Base-by-base conservation (phyloP, 2,888 invertebrate genomes). In the Drosophila gaucha region DNA sequence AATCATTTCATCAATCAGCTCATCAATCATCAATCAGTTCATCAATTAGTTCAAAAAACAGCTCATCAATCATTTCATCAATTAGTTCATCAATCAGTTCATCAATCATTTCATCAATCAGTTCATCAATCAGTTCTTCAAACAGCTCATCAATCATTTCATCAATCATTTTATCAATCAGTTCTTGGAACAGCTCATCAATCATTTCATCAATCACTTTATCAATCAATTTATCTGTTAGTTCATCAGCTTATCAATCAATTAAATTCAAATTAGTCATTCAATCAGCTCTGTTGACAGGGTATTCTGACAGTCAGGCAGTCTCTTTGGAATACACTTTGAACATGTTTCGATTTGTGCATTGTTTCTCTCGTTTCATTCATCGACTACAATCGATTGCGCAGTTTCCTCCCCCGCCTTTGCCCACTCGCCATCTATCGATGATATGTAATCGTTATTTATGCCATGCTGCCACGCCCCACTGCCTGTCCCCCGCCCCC, bases 361-460 rank as follows among this genome's bases (percentile, higher is more conserved):
- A 43, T 64, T 69, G 62, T 52, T 54, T 39, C 36, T 46, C 9
- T 14, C 57, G 58, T 43, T 60, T 58, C 35, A 43, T 28, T 51
- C 52, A 39, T 65, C 58, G 54, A 14, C 39, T 14, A 51, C 59
- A 62, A 68, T 73, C 74, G 69, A 68, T 73, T 73, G 73, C 73
- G 74, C 74, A 74, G 73, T 60, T 46, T 28, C 31, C 20, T 20
- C n/a, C n/a, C 31, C 12, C 20, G 3, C n/a, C 30, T 3, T 18
- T 5, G 12, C 8, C 6, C 3, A 14, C 6, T n/a, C 39, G 14
- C 6, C 30, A 18, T 18, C 28, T 20, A 24, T 43, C 73, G 74
- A 73, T 74, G 73, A 73, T 74, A 73, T 73, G 74, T 73, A 74
- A 74, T 73, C 73, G 69, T 18, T 71, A 66, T 71, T 71, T 71